Base-by-base conservation (phyloP, 2,113 vertebrate genomes). In the Hylia prasina region DNA sequence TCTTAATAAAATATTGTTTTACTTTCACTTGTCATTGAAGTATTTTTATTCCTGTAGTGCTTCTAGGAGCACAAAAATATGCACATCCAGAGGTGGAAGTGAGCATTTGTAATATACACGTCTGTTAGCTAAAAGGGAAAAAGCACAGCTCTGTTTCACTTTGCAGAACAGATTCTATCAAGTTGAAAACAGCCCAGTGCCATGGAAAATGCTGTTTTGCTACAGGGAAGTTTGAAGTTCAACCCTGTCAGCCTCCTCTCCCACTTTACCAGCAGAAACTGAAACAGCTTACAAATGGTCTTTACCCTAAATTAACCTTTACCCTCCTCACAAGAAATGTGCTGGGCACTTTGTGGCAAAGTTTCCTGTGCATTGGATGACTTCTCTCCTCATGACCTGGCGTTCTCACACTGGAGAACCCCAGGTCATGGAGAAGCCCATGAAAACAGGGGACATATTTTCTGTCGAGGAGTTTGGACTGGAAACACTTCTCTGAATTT, bases 21-120 rank as follows among this genome's bases (percentile, higher is more conserved):
- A 94, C 96, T 85, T 66, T 95, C 37, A 42, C 60, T 78, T 89
- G 88, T 85, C 85, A 92, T 30, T 80, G 47, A 33, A 93, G 30
- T 42, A 77, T 68, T 94, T 93, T 93, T 86, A 77, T 64, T 96
- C 39, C 90, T 86, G 82, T 21, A 63, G 45, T 42, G 73, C 44
- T 94, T 89, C 68, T 37, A 22, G 15, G 8, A 82, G n/a, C 11
- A 56, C 37, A 83, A 65, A 81, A 91, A 70, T 25, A 93, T 0
- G 0, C 25, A 90, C 18, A 70, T 56, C 16, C 35, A 82, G 45
- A 91, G 60, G 64, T 83, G 78, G 91, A 94, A 94, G 60, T 0
- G 1, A 69, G 27, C n/a, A 54, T 58, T 93, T 66, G 72, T 87
- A 69, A 92, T 45, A 77, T 8, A 65, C 4, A 44, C 0, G 0